These are phyloP conservation scores for Gandaritis pyraliata DNA, from an alignment of 2,888 invertebrate genomes.

Conservation along the genomic window DNA sequence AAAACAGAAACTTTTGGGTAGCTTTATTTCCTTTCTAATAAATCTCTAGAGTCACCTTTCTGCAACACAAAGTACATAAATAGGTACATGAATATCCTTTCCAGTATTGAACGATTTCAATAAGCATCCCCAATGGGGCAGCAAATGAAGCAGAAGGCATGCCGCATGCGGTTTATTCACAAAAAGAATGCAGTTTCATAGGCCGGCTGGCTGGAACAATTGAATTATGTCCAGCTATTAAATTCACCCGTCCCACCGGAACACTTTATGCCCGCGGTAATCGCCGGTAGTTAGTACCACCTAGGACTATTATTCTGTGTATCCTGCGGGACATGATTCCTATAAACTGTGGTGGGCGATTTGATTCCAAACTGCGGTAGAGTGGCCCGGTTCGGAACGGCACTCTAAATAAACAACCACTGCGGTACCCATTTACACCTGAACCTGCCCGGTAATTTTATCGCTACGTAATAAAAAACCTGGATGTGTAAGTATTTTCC, in stretches of 20 bases:
- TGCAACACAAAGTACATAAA: background rate
- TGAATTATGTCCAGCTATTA: conserved; percentile 76
- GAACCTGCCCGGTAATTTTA: background rate
- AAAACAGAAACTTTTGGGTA: too few species aligned
- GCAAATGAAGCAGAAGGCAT: conserved; percentile 44
- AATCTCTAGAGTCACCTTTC: background rate
- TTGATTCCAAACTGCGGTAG: conserved; percentile 45
- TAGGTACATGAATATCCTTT: background rate
- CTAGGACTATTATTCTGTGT: conserved; percentile 25
- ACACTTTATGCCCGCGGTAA: conserved; percentile 58
- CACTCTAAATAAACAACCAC: conserved; percentile 5
- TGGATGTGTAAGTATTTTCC: conserved; percentile 2
- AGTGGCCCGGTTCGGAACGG: conserved; percentile 19
- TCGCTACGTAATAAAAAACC: background rate
- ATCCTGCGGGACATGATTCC: conserved; percentile 30
- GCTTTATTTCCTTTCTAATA: background rate
- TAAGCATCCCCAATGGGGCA: conserved; percentile 23
- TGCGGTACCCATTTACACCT: conserved; percentile 5
- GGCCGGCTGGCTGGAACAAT: conserved; percentile 72
- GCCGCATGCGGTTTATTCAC: conserved; percentile 47
- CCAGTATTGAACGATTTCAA: conserved; percentile 10
- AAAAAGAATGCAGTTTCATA: conserved; percentile 71
- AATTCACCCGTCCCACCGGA: conserved; percentile 56
- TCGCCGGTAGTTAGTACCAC: conserved; percentile 53
- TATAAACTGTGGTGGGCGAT: conserved; percentile 43